Evolutionary conservation across 2,797 vertebrate genomes (phyloP).

Genomic region (Eulemur rubriventer): DNA sequence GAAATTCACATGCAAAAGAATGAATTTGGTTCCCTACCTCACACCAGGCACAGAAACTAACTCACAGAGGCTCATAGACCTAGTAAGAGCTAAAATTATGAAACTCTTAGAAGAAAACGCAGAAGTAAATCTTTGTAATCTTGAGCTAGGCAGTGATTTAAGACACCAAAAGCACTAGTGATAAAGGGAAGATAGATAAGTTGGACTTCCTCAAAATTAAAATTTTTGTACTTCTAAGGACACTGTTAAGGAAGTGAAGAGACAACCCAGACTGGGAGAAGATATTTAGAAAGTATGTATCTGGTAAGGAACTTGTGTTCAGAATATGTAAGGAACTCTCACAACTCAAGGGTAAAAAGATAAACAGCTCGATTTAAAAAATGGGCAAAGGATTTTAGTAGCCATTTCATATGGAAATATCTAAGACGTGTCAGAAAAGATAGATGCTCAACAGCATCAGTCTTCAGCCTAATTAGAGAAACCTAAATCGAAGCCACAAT

Average conservation of each 20-base stretch:
- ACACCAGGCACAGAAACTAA: not conserved
- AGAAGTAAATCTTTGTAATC: not conserved
- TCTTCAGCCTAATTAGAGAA: not conserved
- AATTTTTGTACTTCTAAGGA: not conserved
- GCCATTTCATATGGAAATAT: not conserved
- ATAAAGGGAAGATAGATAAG: not conserved
- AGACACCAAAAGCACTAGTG: not conserved
- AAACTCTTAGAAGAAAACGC: not conserved
- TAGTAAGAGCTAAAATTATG: not conserved
- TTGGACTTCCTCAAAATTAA: not conserved
- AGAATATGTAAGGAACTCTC: not conserved
- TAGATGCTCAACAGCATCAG: not conserved
- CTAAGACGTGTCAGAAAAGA: not conserved
- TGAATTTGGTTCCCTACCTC: not conserved
- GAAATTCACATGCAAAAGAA: not conserved
- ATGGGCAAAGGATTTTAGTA: not conserved
- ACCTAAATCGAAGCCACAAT: not conserved
- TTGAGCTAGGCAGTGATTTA: not conserved
- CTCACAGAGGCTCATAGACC: not conserved
- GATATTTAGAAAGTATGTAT: not conserved
- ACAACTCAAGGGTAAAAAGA: not conserved
- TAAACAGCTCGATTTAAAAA: not conserved
- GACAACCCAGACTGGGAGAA: not conserved
- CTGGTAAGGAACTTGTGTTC: not conserved
- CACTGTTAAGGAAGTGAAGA: not conserved